Base-by-base conservation (phyloP, 2,888 invertebrate genomes). In the Scaptomyza reducta region DNA sequence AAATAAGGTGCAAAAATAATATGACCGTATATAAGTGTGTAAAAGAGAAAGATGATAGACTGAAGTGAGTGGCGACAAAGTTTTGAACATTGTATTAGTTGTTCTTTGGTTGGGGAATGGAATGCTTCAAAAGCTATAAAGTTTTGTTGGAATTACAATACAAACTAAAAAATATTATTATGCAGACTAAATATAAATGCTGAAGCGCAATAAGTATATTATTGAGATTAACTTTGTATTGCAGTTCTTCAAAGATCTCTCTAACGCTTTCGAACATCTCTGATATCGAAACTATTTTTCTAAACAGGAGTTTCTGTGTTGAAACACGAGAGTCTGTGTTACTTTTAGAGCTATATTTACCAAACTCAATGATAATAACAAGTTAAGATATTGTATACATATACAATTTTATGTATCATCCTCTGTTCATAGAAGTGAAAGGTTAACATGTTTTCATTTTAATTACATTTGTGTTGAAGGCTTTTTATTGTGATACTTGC, bases 1-100 rank as follows among this genome's bases (percentile, higher is more conserved):
- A 64, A 76, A 79, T 58, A 70, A 81, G 88, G 84, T 86, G 88
- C 59, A 62, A 77, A 69, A 73, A 40, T 40, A 54, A 50, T 44
- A 40, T 41, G 27, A 35, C 44, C 35, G 31, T 50, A 68, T 59
- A 42, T 42, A 45, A 33, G 35, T 41, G 38, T 50, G 33, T 11
- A 41, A 27, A 46, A 41, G 42, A 33, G 27, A 13, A 40, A 22
- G 51, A 13, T 14, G 27, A 58, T 22, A 50, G 31, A 31, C 29
- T 11, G 16, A 14, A 45, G 27, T 11, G 45, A 46, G 16, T 35
- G 44, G 31, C 38, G 14, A 45, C 55, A 31, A 64, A 51, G 45
- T 60, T 42, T 55, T 13, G 9, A 29, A 33, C 44, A 35, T 3
- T 42, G 13, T 14, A 18, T n/a, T 6, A 29, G 9, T 40, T 25